Evolutionary conservation across 1,140 invertebrate genomes (phyloP).

Genomic region (Vanessa tameamea): DNA sequence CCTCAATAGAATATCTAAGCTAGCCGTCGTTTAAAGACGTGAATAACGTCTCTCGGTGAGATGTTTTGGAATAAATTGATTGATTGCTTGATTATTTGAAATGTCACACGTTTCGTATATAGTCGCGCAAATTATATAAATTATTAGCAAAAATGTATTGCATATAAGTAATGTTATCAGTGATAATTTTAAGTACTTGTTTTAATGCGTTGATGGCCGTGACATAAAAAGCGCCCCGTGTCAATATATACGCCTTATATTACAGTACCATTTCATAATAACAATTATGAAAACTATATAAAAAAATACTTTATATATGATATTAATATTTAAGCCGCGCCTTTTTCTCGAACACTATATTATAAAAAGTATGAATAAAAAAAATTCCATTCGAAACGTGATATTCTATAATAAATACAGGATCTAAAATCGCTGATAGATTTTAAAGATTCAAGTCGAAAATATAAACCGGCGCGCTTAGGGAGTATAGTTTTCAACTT

Average conservation of each 20-base stretch:
- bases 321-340: too few species aligned
- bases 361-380: too few species aligned
- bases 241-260: neutral
- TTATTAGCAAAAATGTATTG: neutral
- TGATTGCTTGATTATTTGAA: neutral
- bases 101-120: neutral
- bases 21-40: constrained; percentile 11
- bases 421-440: too few species aligned
- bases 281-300: too few species aligned
- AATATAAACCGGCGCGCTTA: too few species aligned
- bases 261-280: neutral
- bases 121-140: neutral
- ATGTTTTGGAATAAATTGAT: constrained; percentile 19
- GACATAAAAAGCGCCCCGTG: neutral
- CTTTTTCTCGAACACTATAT: too few species aligned
- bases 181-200: neutral
- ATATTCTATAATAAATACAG: too few species aligned
- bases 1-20: constrained; percentile 31
- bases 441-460: too few species aligned
- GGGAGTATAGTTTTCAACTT: too few species aligned
- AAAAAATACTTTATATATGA: too few species aligned
- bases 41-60: constrained; percentile 4
- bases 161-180: neutral
- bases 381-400: too few species aligned
- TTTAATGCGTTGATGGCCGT: neutral